Conservation (phyloP, 2,888 invertebrate genomes). For the Hirtodrosophila histrioides region DNA sequence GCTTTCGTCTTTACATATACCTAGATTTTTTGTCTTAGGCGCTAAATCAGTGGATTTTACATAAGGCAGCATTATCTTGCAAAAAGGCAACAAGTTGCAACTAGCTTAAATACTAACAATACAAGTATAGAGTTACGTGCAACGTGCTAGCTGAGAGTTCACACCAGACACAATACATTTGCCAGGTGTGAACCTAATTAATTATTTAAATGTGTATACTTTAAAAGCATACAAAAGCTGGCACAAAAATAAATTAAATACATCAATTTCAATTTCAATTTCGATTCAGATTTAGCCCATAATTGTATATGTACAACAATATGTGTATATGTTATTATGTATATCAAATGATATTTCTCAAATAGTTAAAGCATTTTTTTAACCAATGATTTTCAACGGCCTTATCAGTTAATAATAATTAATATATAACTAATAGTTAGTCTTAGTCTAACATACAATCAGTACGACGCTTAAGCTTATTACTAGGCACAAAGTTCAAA, state of each 20-base stretch:
- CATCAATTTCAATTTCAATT: constrained; percentile 18
- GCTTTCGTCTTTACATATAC: constrained; percentile 13
- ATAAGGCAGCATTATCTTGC: constrained; percentile 75
- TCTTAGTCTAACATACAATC: constrained; percentile 65
- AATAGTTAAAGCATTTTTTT: constrained; percentile 76
- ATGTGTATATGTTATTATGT: constrained; percentile 15
- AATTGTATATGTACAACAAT: constrained; percentile 36
- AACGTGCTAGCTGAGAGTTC: no score
- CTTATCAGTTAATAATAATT: constrained; percentile 20
- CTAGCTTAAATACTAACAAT: constrained; percentile 38
- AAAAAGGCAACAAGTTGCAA: constrained; percentile 34
- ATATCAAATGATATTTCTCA: constrained; percentile 61
- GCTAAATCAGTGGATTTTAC: constrained; percentile 70
- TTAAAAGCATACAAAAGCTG: constrained; percentile 54
- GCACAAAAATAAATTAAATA: constrained; percentile 54
- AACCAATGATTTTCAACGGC: constrained; percentile 67
- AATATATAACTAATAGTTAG: constrained; percentile 22
- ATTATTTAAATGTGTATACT: constrained; percentile 25
- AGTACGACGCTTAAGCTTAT: constrained; percentile 58
- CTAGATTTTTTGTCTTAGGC: constrained; percentile 13
- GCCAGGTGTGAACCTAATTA: constrained; percentile 20
- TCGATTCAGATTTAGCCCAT: constrained; percentile 1
- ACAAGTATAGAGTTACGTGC: constrained; percentile 20
- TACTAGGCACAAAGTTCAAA: constrained; percentile 49
- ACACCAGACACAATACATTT: neutral